Conservation (phyloP, 2,113 vertebrate genomes). For the Mus pahari region DNA sequence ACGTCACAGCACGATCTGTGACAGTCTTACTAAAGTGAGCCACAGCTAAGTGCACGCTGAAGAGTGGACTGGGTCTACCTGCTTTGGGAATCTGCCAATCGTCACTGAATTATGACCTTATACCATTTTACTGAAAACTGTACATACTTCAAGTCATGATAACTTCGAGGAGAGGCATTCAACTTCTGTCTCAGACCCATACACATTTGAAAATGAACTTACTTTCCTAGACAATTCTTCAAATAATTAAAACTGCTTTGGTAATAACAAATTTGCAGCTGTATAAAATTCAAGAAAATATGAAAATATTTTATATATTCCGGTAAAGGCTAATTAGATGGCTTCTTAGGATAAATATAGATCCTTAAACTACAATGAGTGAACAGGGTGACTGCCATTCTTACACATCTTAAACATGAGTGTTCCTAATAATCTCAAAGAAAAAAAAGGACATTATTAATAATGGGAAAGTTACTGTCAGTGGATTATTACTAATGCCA, state of each 20-base stretch:
- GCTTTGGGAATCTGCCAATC: neutral
- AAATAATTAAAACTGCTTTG: conserved; percentile 13
- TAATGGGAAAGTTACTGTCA: neutral
- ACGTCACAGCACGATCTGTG: neutral
- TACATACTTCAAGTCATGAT: neutral
- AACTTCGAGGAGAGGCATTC: neutral
- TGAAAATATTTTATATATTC: neutral
- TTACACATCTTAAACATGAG: neutral
- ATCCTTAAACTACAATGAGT: neutral
- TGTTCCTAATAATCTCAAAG: neutral
- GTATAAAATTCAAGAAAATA: neutral
- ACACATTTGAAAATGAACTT: neutral
- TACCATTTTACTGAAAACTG: neutral
- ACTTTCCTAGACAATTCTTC: conserved; percentile 23
- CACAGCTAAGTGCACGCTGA: neutral
- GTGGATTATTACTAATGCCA: neutral
- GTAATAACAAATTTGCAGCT: conserved; percentile 31
- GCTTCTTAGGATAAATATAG: neutral
- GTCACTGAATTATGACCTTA: neutral
- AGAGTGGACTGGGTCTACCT: neutral
- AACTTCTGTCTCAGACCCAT: neutral
- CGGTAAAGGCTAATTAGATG: neutral
- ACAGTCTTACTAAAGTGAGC: conserved; percentile 14
- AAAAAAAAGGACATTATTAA: neutral
- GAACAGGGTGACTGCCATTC: neutral